These are phyloP conservation scores for Ormia ochracea DNA, from an alignment of 2,888 invertebrate genomes.

Conservation along the genomic window DNA sequence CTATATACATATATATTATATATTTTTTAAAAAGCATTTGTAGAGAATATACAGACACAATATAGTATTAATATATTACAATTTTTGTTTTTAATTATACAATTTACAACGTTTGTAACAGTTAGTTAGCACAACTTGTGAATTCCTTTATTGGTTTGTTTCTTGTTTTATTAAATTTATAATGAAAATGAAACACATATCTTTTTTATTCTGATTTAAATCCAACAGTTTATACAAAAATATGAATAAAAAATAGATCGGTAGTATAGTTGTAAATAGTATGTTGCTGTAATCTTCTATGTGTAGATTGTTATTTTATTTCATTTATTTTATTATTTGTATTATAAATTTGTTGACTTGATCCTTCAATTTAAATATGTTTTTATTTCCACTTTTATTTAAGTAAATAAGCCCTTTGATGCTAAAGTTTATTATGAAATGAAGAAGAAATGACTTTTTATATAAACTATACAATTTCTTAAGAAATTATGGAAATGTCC, in stretches of 20 bases:
- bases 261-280: slow-evolving; percentile 58
- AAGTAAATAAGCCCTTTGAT: slow-evolving; percentile 38
- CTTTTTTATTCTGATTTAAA: slow-evolving; percentile 12
- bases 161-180: background rate
- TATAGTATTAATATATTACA: too few species aligned
- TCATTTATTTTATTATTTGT: slow-evolving; percentile 1
- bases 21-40: too few species aligned
- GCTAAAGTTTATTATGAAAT: background rate
- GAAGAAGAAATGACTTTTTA: background rate
- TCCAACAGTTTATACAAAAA: slow-evolving; percentile 49
- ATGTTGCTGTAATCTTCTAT: slow-evolving; percentile 10
- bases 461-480: slow-evolving; percentile 13
- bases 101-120: too few species aligned
- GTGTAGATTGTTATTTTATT: slow-evolving; percentile 7
- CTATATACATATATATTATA: too few species aligned
- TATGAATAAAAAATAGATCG: slow-evolving; percentile 58
- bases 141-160: too few species aligned
- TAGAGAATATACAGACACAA: too few species aligned
- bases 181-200: slow-evolving; percentile 55
- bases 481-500: background rate
- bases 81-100: too few species aligned
- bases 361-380: slow-evolving; percentile 15
- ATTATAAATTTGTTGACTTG: slow-evolving; percentile 43
- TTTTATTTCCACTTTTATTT: slow-evolving; percentile 5
- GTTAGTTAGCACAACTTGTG: too few species aligned